Percentiles rank a stretch among this genome's conserved stretches.
phyloP scores from a whole-genome alignment of 2,888 invertebrate species.

The Arctia plantaginis region DNA sequence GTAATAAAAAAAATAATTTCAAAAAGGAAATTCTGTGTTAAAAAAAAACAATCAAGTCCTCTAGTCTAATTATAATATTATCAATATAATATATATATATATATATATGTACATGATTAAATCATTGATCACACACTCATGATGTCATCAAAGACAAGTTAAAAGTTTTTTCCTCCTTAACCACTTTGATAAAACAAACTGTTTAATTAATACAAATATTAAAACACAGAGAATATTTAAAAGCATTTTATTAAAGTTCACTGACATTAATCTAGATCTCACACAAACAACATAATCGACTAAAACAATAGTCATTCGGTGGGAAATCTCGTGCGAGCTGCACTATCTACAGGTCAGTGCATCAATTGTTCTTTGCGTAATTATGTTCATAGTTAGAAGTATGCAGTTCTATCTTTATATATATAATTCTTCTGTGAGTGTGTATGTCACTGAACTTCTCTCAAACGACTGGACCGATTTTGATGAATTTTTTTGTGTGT shows the following conservation, averaged over 20 bases:
- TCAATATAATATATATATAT: too few species aligned
- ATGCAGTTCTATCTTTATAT: too few species aligned
- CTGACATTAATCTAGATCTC: constrained; percentile 27
- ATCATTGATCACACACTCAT: neutral
- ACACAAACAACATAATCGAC: neutral
- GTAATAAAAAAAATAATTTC: too few species aligned
- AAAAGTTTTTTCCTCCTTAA: too few species aligned
- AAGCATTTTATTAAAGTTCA: constrained; percentile 38
- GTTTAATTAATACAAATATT: neutral
- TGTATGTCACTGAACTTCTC: too few species aligned
- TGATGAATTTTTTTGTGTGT: too few species aligned
- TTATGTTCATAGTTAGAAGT: constrained; percentile 39
- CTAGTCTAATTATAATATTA: too few species aligned
- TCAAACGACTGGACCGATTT: too few species aligned
- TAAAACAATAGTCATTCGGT: constrained; percentile 30
- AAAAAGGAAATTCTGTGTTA: too few species aligned
- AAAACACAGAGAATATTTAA: constrained; percentile 16
- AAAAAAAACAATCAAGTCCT: too few species aligned
- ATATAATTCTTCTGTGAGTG: too few species aligned
- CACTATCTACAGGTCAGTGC: constrained; percentile 30
- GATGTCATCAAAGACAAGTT: too few species aligned
- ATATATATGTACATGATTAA: neutral
- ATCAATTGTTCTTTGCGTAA: constrained; percentile 34
- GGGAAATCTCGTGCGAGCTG: constrained; percentile 16
- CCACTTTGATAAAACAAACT: neutral